These are phyloP conservation scores for Oppia nitens DNA, from an alignment of 1,140 invertebrate species.

Conservation along the genomic window DNA sequence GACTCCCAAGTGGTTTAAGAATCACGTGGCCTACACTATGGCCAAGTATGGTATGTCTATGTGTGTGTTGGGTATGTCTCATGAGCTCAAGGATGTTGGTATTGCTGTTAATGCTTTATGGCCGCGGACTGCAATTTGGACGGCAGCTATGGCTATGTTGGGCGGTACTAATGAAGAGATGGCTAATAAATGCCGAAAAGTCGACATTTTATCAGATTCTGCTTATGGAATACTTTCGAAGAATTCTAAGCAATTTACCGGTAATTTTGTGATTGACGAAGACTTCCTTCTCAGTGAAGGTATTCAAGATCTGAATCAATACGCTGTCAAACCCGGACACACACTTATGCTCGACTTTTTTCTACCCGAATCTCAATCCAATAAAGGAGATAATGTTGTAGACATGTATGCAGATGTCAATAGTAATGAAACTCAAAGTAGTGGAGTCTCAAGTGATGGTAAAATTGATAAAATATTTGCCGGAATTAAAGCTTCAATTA, in stretches of 20 bases:
- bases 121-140: slow-evolving; percentile 86
- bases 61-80: slow-evolving; percentile 90
- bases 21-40: slow-evolving; percentile 93
- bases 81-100: slow-evolving; percentile 62
- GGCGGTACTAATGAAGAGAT: slow-evolving; percentile 39
- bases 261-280: slow-evolving; percentile 89
- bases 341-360: slow-evolving; percentile 79
- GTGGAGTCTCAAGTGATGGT: background rate
- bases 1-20: slow-evolving; percentile 73
- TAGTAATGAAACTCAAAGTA: background rate
- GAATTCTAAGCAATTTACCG: slow-evolving; percentile 58
- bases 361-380: slow-evolving; percentile 39
- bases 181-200: slow-evolving; percentile 48
- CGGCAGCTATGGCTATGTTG: slow-evolving; percentile 93
- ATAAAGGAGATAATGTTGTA: background rate
- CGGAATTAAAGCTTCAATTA: slow-evolving; percentile 9
- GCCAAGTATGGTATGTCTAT: slow-evolving; percentile 99
- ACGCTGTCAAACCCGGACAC: slow-evolving; percentile 58
- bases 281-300: slow-evolving; percentile 61
- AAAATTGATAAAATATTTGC: slow-evolving; percentile 11
- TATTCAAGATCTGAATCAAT: slow-evolving; percentile 66
- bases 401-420: background rate
- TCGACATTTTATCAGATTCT: slow-evolving; percentile 87
- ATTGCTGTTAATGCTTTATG: slow-evolving; percentile 94
- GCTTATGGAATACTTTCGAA: slow-evolving; percentile 72